Conservation (phyloP, 2,797 vertebrate species). For the Muscicapa comitata region DNA sequence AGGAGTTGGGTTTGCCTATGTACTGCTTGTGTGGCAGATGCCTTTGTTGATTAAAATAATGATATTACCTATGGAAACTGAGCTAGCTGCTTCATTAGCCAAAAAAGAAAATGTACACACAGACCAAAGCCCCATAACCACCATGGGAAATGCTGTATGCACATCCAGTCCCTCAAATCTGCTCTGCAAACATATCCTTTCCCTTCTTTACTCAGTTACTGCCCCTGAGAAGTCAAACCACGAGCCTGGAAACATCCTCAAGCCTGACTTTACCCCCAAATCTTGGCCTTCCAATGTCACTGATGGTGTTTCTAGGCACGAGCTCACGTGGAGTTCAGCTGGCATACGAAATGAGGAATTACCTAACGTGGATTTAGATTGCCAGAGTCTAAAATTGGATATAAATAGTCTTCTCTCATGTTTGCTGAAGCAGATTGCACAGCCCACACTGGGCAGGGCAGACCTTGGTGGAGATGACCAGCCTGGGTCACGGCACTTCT, state of each 20-base stretch:
- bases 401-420: not conserved
- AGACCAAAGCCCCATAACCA: not conserved
- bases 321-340: not conserved
- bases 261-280: not conserved
- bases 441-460: not conserved
- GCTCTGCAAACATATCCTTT: not conserved
- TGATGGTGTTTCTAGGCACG: not conserved
- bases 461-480: not conserved
- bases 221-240: not conserved
- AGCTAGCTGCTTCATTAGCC: not conserved
- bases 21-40: not conserved
- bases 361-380: not conserved
- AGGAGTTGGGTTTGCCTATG: not conserved
- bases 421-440: not conserved
- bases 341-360: not conserved
- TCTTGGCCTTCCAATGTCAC: rapidly evolving
- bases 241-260: not conserved
- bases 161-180: not conserved
- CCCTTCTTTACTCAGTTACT: not conserved
- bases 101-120: not conserved
- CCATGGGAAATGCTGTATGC: not conserved
- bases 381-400: not conserved
- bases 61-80: not conserved
- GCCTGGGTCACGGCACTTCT: not conserved
- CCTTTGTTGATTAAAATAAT: not conserved